Evolutionary conservation across 2,888 invertebrate genomes (phyloP), one percentile per base, ranked within the genome.

Genomic region (Sesia apiformis): DNA sequence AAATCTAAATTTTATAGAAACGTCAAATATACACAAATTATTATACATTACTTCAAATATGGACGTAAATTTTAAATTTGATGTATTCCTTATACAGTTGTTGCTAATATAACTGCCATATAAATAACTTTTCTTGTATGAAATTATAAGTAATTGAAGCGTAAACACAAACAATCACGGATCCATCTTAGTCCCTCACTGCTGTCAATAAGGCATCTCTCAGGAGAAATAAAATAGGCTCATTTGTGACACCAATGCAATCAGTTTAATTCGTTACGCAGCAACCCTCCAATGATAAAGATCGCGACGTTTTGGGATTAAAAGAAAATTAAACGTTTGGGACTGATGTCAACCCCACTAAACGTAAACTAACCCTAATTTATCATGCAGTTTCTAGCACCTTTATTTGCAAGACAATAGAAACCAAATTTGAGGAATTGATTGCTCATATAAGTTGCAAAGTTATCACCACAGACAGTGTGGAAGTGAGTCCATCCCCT

Each of bases 221-320:
- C 81, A 63, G 65, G 83, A 85, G 84, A 76, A 80, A 82, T 82
- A 77, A 83, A 89, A 83, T 87, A 74, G 84, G 71, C 84, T 86
- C 83, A 87, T 87, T 89, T 87, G 81, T 78, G 85, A 86, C 81
- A 84, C 82, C 81, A 77, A 85, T 79, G 83, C 87, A 86, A 89
- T 88, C 81, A 81, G 81, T 80, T 84, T 84, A 86, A 86, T 87
- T 87, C 83, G 86, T 79, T 76, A 84, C 85, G 81, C 76, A 62
- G 78, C 79, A 80, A 78, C 84, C 85, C 86, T 78, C 81, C 71
- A 69, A 79, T 78, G 81, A 86, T 87, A 84, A 81, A 77, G 73
- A 84, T 84, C 76, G 78, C 78, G 78, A 78, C 84, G 75, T 80
- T 81, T 52, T 71, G 78, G 84, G 86, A 87, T 89, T 87, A 89